Evolutionary conservation across 2,888 invertebrate genomes (phyloP).

Genomic region (Artemia sinica): DNA sequence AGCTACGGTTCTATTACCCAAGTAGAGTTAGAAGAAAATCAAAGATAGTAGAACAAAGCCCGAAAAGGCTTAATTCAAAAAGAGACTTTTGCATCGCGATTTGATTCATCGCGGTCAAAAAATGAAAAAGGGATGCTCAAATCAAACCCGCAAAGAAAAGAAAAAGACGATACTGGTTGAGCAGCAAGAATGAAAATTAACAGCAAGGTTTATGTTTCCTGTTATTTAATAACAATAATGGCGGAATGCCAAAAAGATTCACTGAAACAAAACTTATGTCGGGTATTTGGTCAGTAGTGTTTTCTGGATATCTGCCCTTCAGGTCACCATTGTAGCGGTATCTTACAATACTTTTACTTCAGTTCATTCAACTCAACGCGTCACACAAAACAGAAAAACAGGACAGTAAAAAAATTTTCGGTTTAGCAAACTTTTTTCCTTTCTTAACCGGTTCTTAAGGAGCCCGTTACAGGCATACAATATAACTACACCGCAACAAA

Average conservation of each 20-base stretch:
- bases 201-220: background rate
- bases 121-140: too few relatives aligned
- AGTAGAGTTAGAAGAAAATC: too few relatives aligned
- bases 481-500: too few relatives aligned
- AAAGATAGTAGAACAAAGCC: too few relatives aligned
- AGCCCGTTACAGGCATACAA: too few relatives aligned
- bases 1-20: too few relatives aligned
- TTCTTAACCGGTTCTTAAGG: background rate
- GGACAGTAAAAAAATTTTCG: background rate
- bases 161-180: too few relatives aligned
- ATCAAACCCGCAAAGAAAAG: too few relatives aligned
- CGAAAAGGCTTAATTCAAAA: too few relatives aligned
- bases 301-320: background rate
- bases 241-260: slow-evolving; percentile 7
- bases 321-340: slow-evolving; percentile 7
- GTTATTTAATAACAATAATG: background rate
- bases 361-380: background rate
- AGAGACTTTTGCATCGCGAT: too few relatives aligned
- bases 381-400: background rate
- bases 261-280: slow-evolving; percentile 1
- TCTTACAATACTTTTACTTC: slow-evolving; percentile 3
- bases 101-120: too few relatives aligned
- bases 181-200: too few relatives aligned
- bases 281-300: slow-evolving; percentile 14
- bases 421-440: background rate